phyloP scores from a whole-genome alignment of 2,888 invertebrate species.

The Lamellibrachia columna region DNA sequence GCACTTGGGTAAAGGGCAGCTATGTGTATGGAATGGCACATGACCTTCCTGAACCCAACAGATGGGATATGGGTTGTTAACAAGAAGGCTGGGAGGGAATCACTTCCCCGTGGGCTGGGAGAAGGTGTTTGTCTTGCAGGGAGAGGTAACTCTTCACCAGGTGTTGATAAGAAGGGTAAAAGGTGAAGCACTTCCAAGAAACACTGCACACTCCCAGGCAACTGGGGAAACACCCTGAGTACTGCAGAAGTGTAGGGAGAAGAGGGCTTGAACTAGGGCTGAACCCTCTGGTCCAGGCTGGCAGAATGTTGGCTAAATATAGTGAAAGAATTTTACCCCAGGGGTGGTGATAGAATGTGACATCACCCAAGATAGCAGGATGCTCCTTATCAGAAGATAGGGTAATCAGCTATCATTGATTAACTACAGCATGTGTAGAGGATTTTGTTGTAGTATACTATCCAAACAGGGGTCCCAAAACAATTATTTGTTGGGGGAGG shows the following conservation, averaged over 20 bases:
- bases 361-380: not conserved
- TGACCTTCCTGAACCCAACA: slow-evolving; percentile 10
- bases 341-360: not conserved
- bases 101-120: not conserved
- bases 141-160: not conserved
- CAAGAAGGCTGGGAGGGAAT: not conserved
- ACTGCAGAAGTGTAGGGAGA: not conserved
- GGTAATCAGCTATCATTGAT: not conserved
- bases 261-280: not conserved
- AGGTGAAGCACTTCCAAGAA: not conserved
- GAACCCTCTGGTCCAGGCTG: not conserved
- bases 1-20: not conserved
- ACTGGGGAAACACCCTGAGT: not conserved
- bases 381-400: not conserved
- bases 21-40: not conserved
- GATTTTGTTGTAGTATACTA: not conserved
- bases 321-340: not conserved
- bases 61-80: not conserved
- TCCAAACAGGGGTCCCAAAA: not conserved
- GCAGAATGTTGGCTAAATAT: not conserved
- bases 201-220: not conserved
- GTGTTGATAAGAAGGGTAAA: not conserved
- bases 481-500: no score
- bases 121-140: not conserved
- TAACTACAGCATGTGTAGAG: not conserved